Evolutionary conservation across 2,888 invertebrate species (phyloP), one percentile per base, ranked within the genome.

Genomic region (Drosophila kanekoi): DNA sequence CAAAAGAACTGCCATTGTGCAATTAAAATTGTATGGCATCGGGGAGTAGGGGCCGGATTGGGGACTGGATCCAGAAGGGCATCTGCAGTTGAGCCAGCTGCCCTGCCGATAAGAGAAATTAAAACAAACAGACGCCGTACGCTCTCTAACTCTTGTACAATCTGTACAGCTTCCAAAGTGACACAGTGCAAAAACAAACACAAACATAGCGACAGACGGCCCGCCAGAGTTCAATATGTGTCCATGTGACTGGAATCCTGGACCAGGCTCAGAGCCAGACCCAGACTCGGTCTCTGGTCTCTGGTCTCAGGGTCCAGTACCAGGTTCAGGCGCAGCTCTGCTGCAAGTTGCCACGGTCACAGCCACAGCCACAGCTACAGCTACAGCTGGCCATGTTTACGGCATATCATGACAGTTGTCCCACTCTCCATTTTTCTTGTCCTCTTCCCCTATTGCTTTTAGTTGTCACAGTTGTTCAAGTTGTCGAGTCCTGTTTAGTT

Each of bases 11-110:
- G 83, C 86, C 85, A 87, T 85, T 85, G 86, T 89, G 83, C 85
- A 85, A 85, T 85, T 85, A 89, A 85, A 85, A 89, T 87, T 86
- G 83, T 89, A 83, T 84, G 87, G 79, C 85, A 72, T 65, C 77
- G 68, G 88, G 89, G 89, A 89, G 67, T 40, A 51, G 53, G 43
- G 33, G 56, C 63, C 23, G 38, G 63, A 49, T 28, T 8, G 28
- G 28, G 28, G 20, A 20, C 23, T n/a, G 54, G 44, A 53, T 59
- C 38, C n/a, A 54, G 53, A 38, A 61, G 40, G 37, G 14, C 37
- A 61, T 35, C 14, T 49, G 67, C 23, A 41, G 54, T 49, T 63
- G 62, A 53, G 65, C 71, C 84, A 64, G 78, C 87, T 78, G 83
- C 72, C 28, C 85, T 81, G 83, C 85, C 85, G 83, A 83, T 89